phyloP scores from a whole-genome alignment of 2,888 invertebrate genomes.

The Trachelus troglodyta region DNA sequence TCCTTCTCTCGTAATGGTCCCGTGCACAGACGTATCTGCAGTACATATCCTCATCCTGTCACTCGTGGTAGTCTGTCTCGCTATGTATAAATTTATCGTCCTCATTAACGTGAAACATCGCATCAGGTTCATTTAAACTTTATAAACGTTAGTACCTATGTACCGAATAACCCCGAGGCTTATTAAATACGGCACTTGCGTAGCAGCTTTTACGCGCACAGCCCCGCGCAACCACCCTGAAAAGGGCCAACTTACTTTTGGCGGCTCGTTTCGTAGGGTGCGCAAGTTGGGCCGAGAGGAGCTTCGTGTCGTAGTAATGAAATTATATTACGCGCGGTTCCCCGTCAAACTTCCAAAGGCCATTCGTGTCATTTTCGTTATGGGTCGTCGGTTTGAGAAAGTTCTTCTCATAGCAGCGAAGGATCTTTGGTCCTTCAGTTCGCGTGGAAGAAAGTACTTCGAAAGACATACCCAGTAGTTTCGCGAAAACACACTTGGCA shows the following conservation, averaged over 20 bases:
- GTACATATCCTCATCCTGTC: slow-evolving; percentile 4
- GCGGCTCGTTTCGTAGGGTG: slow-evolving; percentile 10
- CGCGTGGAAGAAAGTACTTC: background rate
- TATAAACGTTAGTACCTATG: slow-evolving; percentile 53
- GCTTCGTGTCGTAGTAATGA: background rate
- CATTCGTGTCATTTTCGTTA: background rate
- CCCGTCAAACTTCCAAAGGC: background rate
- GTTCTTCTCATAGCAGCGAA: background rate
- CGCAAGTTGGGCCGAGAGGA: background rate
- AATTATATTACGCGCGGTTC: background rate
- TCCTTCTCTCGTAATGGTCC: slow-evolving; percentile 4
- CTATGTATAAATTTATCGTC: slow-evolving; percentile 54
- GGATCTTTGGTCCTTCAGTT: background rate
- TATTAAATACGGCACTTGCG: background rate
- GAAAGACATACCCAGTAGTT: background rate
- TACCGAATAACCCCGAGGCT: slow-evolving; percentile 40
- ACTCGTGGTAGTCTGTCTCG: slow-evolving; percentile 11
- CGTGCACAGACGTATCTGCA: slow-evolving; percentile 1
- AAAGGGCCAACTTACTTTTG: slow-evolving; percentile 20
- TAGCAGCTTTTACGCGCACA: slow-evolving; percentile 27
- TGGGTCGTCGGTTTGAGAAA: background rate
- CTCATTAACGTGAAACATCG: slow-evolving; percentile 56
- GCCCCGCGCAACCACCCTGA: background rate
- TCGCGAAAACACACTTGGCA: background rate
- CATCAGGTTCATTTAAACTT: slow-evolving; percentile 49